Evolutionary conservation across 1,140 invertebrate species (phyloP), one percentile per base, ranked within the genome.

Genomic region (Adelges cooleyi): DNA sequence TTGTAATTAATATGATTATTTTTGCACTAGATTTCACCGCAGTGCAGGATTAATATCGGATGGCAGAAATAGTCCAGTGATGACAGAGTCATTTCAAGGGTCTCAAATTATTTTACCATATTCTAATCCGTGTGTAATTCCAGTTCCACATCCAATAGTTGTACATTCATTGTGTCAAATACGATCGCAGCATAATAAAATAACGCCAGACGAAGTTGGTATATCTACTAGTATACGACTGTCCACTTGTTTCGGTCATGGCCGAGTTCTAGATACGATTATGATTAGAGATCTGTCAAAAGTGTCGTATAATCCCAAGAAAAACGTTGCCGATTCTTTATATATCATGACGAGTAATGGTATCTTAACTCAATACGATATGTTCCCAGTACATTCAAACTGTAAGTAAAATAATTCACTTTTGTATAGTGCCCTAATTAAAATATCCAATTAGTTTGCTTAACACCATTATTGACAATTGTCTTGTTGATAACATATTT

Each of bases 261-360:
- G 87, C 2, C 76, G 89, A 52, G 84, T 86, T 1, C 87, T 69
- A 52, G 73, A 66, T 67, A 65, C 62, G 3, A 9, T 56, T 10
- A n/a, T 67, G 25, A 36, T 22, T 2, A 44, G 52, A 38, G 53
- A 67, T 18, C 78, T 71, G 71, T 73, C 36, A 79, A 62, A 48
- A 17, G 56, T 75, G 81, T 20, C 36, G 8, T 69, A 69, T 25
- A 65, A 46, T 74, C 72, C 77, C 46, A 71, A 73, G n/a, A 78
- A 77, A 68, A 73, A 79, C 66, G 78, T 84, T 67, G 81, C 89
- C 3, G 90, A 93, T 71, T 90, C 91, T 17, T 78, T 97, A 1
- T 96, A 93, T 74, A 81, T 96, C 2, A 89, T 94, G 82, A 86
- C 89, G 40, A 90, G 88, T 68, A 84, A 87, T 72, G 93, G 92